Percentiles rank a stretch among this genome's conserved stretches.
These are phyloP conservation scores for Avahi laniger DNA, from an alignment of 2,797 vertebrate species.

Conservation along the genomic window DNA sequence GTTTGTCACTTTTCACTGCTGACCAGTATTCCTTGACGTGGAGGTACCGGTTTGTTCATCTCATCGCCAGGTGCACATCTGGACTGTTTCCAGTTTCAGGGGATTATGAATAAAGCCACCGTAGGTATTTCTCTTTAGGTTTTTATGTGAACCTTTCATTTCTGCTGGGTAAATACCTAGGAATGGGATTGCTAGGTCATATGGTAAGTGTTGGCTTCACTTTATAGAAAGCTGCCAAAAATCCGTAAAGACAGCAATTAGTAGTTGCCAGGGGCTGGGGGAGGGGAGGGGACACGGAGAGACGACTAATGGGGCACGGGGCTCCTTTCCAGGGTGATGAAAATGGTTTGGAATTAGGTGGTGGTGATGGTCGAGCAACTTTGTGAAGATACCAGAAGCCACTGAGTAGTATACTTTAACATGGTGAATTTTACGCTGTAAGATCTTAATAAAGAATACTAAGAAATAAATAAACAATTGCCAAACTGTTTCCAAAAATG, in stretches of 20 bases:
- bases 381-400: neutral
- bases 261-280: neutral
- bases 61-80: fast-evolving
- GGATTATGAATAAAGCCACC: neutral
- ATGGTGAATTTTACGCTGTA: neutral
- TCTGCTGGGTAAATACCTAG: neutral
- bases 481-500: neutral
- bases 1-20: neutral
- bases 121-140: neutral
- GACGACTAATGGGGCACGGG: too few relatives aligned
- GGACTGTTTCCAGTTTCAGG: neutral
- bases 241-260: neutral
- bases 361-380: neutral
- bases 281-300: neutral
- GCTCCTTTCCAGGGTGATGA: neutral
- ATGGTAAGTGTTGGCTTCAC: neutral
- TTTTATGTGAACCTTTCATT: neutral
- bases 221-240: neutral
- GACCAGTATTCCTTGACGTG: fast-evolving
- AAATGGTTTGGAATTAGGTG: neutral
- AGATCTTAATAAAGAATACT: neutral
- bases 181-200: neutral
- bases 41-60: neutral
- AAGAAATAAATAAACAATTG: neutral
- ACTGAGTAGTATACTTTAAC: neutral